Percentiles rank a stretch among this genome's conserved stretches.
phyloP scores from a whole-genome alignment of 1,140 invertebrate species.

The Littorina saxatilis region DNA sequence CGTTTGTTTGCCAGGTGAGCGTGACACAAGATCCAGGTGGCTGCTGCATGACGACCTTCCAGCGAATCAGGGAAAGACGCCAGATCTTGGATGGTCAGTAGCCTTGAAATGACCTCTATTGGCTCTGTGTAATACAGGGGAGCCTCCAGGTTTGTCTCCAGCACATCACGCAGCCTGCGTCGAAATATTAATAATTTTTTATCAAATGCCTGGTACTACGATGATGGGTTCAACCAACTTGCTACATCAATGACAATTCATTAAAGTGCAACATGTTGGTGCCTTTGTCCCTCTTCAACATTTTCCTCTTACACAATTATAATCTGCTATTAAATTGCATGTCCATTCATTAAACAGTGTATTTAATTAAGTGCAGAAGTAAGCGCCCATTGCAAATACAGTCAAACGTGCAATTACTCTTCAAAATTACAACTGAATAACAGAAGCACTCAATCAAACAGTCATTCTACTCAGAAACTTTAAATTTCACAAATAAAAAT shows the following conservation, averaged over 20 bases:
- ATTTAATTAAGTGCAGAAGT: too few relatives aligned
- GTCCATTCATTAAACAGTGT: too few relatives aligned
- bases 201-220: background rate
- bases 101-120: conserved; percentile 20
- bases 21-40: conserved; percentile 23
- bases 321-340: too few relatives aligned
- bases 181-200: background rate
- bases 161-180: conserved; percentile 25
- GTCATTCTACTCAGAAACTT: too few relatives aligned
- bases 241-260: background rate
- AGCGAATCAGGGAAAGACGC: background rate
- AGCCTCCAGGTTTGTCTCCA: conserved; percentile 21
- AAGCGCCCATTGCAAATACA: too few relatives aligned
- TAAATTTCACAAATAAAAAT: too few relatives aligned
- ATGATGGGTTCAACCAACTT: background rate
- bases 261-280: background rate
- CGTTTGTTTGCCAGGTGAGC: background rate
- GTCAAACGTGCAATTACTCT: too few relatives aligned
- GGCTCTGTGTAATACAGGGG: conserved; percentile 23
- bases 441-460: too few relatives aligned
- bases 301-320: background rate
- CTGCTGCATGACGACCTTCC: conserved; percentile 16
- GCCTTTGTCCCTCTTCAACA: background rate
- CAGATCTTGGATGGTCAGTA: conserved; percentile 15
- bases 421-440: too few relatives aligned